Base-by-base conservation (phyloP, 2,888 invertebrate genomes). In the Notodonta dromedarius region DNA sequence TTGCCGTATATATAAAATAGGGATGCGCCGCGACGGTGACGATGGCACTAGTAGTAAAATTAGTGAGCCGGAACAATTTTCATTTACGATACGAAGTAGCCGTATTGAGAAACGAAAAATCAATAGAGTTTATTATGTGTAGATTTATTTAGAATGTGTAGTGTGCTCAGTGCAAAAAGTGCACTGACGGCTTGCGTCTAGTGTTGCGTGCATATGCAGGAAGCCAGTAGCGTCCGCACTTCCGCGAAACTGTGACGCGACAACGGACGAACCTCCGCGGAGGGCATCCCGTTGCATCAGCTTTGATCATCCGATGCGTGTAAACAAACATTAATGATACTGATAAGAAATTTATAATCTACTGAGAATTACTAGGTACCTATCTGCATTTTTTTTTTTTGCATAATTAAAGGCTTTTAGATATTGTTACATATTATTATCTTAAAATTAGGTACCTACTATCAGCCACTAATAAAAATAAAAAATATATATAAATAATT, bases 241-340 rank as follows among this genome's bases (percentile, higher is more conserved):
- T 90, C 90, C 77, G 73, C 85, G 91, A 90, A 90, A 65, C 79
- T 83, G 85, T 84, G 83, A 57, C 70, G 80, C 81, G 84, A 86
- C 83, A 86, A 80, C 74, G 69, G 73, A 66, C 74, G 73, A 69
- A 71, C 82, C 83, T 84, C 82, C 83, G 70, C 58, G 57, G 58
- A 58, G 65, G 62, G 62, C 60, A 46, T 16, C 35, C 59, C 57
- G 57, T 54, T 65, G 70, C 66, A 59, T 61, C 35, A 66, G 69
- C 80, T 84, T 83, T 83, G 80, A 84, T 82, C 77, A 63, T 61
- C 60, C 67, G 65, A 65, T 79, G 73, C 75, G 74, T 61, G 63
- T n/a, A 54, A 39, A 54, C 14, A 54, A 39, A 54, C 39, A 54
- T 54, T 32, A 39, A 39, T n/a, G n/a, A 7, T 24, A 2, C 24